Evolutionary conservation across 2,888 invertebrate species (phyloP), one percentile per base, ranked within the genome.

Genomic region (Folsomia candida): DNA sequence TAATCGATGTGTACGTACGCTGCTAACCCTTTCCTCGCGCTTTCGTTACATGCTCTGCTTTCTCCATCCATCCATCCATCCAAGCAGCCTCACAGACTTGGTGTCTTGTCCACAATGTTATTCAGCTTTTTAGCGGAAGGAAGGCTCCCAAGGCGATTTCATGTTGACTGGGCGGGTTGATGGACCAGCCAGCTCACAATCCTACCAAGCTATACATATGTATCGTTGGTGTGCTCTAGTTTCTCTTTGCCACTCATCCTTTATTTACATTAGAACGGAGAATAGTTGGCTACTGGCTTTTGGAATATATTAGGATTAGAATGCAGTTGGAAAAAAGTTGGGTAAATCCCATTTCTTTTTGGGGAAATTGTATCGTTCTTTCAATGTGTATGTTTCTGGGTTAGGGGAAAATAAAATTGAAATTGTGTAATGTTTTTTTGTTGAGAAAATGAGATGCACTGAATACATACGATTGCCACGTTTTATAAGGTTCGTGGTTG

Each of bases 291-390:
- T 14, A 14, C 54, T 54, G 20, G 54, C 18, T 54, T 54, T 54
- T 54, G 54, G 54, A 54, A 54, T 54, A 54, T 22, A n/a, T 54
- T 54, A 20, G 37, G 54, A 54, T 54, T 54, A 14, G 54, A 54
- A n/a, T n/a, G n/a, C n/a, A n/a, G n/a, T n/a, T n/a, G n/a, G n/a
- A n/a, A n/a, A n/a, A n/a, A n/a, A n/a, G n/a, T n/a, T n/a, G n/a
- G n/a, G n/a, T n/a, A n/a, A n/a, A n/a, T n/a, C n/a, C n/a, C n/a
- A n/a, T n/a, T n/a, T n/a, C n/a, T n/a, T n/a, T n/a, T n/a, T n/a
- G n/a, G n/a, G n/a, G n/a, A n/a, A n/a, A n/a, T n/a, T n/a, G n/a
- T n/a, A n/a, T n/a, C n/a, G n/a, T n/a, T n/a, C n/a, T n/a, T n/a
- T n/a, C n/a, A n/a, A n/a, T n/a, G n/a, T n/a, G n/a, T n/a, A n/a